phyloP scores from a whole-genome alignment of 2,888 invertebrate genomes.

The Stramonita haemastoma region DNA sequence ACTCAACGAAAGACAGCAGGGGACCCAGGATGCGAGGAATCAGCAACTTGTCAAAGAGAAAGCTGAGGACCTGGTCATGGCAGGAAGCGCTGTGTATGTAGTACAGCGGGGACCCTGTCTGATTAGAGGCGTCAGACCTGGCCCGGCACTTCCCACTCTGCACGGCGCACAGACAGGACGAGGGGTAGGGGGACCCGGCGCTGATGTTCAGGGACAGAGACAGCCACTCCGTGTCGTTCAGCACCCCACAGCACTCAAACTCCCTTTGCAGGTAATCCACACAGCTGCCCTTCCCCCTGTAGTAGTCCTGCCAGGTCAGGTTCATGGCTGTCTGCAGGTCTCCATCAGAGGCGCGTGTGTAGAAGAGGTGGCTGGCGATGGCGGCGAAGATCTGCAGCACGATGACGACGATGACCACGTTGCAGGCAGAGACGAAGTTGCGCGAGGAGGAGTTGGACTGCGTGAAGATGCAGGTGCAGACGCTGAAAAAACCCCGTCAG shows the following conservation, averaged over 20 bases:
- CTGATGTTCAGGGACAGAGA: not conserved
- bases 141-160: not conserved
- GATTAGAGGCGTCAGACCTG: not conserved
- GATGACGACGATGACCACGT: not conserved
- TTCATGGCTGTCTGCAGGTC: not conserved
- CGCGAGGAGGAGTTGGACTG: not conserved
- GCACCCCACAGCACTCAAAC: constrained; percentile 25
- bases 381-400: constrained; percentile 14
- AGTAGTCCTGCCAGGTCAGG: not conserved
- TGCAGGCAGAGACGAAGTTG: not conserved
- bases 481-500: constrained; percentile 10
- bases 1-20: not conserved
- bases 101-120: not conserved
- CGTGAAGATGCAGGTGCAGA: not conserved
- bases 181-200: not conserved
- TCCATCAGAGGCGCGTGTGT: not conserved
- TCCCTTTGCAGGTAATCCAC: not conserved
- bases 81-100: not conserved
- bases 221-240: constrained; percentile 3
- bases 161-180: not conserved
- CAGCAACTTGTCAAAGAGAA: not conserved
- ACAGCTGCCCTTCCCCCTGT: not conserved
- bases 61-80: not conserved
- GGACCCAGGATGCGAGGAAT: constrained; percentile 32
- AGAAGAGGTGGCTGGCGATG: not conserved